Conservation (phyloP, 2,888 invertebrate genomes). For the Euzetes globulus region DNA sequence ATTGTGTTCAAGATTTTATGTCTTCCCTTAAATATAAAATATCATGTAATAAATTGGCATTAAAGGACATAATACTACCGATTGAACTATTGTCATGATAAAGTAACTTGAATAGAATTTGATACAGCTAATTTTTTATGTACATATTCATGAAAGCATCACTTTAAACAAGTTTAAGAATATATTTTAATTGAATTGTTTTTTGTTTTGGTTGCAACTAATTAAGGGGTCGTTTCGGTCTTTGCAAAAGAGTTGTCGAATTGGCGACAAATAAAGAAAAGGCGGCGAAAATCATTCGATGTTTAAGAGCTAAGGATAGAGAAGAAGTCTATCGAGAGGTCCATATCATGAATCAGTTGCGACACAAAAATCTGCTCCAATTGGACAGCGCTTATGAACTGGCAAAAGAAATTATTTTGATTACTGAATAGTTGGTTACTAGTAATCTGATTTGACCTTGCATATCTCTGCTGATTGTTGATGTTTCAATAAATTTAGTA, state of each 20-base stretch:
- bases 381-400: constrained; percentile 72
- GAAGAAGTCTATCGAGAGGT: constrained; percentile 73
- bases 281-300: constrained; percentile 76
- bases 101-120: too few relatives aligned
- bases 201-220: constrained; percentile 39
- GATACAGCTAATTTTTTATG: too few relatives aligned
- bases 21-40: too few relatives aligned
- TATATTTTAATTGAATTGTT: neutral
- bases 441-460: too few relatives aligned
- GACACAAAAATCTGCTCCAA: constrained; percentile 74
- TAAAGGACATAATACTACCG: too few relatives aligned
- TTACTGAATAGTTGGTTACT: constrained; percentile 58
- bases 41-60: too few relatives aligned
- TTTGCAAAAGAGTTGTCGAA: constrained; percentile 54
- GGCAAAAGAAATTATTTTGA: constrained; percentile 68
- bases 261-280: constrained; percentile 58
- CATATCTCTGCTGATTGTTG: neutral
- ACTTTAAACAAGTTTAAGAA: neutral
- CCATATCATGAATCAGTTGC: constrained; percentile 72
- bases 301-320: constrained; percentile 62
- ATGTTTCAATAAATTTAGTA: constrained; percentile 55
- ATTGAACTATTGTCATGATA: too few relatives aligned
- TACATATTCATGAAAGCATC: too few relatives aligned
- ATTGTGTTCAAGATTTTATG: too few relatives aligned
- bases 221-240: constrained; percentile 51